A percentile compares a stretch with the other conserved stretches of the same genome.
Evolutionary conservation across 2,888 invertebrate genomes (phyloP).

Genomic region (Cephus sareptanus): DNA sequence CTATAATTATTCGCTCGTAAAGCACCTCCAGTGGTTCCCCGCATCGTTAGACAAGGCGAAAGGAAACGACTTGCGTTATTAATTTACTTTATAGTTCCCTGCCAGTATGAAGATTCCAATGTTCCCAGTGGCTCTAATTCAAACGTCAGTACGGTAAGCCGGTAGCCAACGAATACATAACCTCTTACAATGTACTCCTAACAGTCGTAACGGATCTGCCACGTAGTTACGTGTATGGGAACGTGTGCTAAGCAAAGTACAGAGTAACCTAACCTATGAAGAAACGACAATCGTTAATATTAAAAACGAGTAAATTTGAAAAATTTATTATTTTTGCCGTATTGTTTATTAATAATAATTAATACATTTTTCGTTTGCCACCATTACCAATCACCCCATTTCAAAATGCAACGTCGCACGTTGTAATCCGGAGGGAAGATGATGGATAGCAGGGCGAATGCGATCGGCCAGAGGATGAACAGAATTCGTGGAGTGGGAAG

Average conservation of each 20-base stretch:
- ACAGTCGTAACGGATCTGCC: background rate
- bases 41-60: constrained; percentile 17
- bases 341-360: background rate
- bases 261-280: background rate
- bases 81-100: constrained; percentile 14
- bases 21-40: constrained; percentile 16
- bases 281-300: too few relatives aligned
- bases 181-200: background rate
- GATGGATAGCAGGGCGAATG: constrained; percentile 38
- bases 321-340: background rate
- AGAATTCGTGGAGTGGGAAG: constrained; percentile 20
- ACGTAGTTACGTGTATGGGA: background rate
- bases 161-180: too few relatives aligned
- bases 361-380: background rate
- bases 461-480: constrained; percentile 1
- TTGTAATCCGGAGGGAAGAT: constrained; percentile 42
- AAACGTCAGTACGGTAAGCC: too few relatives aligned
- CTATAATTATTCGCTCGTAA: constrained; percentile 47
- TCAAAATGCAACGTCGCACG: constrained; percentile 30
- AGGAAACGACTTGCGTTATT: constrained; percentile 40
- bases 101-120: background rate
- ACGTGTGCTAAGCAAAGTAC: background rate
- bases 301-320: background rate
- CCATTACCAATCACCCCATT: constrained; percentile 1
- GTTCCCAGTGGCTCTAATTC: background rate